Evolutionary conservation across 2,797 vertebrate genomes (phyloP).

Genomic region (Heterohyrax brucei): DNA sequence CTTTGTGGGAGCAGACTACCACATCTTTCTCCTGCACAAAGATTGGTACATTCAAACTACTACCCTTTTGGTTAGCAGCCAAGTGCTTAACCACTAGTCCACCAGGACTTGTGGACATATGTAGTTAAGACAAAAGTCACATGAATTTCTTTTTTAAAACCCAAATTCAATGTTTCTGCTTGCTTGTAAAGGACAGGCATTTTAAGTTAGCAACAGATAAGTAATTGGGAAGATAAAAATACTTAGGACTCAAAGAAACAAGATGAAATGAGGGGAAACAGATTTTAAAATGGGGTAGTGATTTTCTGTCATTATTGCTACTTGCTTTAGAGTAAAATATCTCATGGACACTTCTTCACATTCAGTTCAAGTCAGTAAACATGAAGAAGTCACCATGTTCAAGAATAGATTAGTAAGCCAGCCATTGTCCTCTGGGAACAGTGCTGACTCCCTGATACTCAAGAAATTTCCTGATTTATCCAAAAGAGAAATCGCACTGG

Average conservation of each 20-base stretch:
- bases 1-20: too few relatives aligned
- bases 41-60: too few relatives aligned
- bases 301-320: conserved; percentile 12
- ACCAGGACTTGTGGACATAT: too few relatives aligned
- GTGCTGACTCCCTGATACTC: background rate
- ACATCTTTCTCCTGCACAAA: too few relatives aligned
- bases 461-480: background rate
- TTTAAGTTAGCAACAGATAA: background rate
- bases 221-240: background rate
- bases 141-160: conserved; percentile 63
- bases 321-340: conserved; percentile 7
- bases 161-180: conserved; percentile 40
- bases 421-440: background rate
- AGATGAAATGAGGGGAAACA: background rate
- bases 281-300: background rate
- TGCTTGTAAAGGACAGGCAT: background rate
- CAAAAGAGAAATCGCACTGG: background rate
- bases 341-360: background rate
- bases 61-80: too few relatives aligned
- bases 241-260: background rate
- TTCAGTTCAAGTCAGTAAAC: background rate
- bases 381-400: conserved; percentile 1
- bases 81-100: too few relatives aligned
- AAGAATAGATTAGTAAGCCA: conserved; percentile 13
- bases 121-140: conserved; percentile 78